Evolutionary conservation across 2,888 invertebrate genomes (phyloP).

Genomic region (Aproaerema taeniolella): DNA sequence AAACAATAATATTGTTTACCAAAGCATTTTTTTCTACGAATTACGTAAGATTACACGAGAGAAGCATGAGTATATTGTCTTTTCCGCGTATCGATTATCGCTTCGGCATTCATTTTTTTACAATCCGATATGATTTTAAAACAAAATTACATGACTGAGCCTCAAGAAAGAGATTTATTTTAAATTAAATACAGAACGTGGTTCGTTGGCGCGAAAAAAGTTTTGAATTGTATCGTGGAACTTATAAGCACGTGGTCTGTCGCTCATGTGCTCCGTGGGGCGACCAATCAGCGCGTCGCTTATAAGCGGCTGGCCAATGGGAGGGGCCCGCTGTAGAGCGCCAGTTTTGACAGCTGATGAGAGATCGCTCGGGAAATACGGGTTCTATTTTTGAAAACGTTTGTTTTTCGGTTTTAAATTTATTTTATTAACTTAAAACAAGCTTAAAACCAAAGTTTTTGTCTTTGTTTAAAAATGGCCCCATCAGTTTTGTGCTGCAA

Average conservation of each 20-base stretch:
- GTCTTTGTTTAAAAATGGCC: too few relatives aligned
- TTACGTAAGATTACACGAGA: slow-evolving; percentile 11
- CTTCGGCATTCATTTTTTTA: too few relatives aligned
- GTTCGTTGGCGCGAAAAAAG: slow-evolving; percentile 52
- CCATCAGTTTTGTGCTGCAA: too few relatives aligned
- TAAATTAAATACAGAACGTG: too few relatives aligned
- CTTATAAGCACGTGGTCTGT: slow-evolving; percentile 72
- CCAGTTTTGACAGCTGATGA: slow-evolving; percentile 64
- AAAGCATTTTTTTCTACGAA: slow-evolving; percentile 10
- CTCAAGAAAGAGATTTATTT: too few relatives aligned
- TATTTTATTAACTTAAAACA: too few relatives aligned
- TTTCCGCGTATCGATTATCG: slow-evolving; percentile 2
- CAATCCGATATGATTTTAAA: too few relatives aligned
- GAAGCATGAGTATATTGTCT: background rate
- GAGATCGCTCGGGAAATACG: slow-evolving; percentile 37
- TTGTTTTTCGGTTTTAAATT: background rate
- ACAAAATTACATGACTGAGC: background rate
- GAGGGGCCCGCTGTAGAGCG: slow-evolving; percentile 56
- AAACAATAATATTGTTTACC: slow-evolving; percentile 11
- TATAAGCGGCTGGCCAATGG: slow-evolving; percentile 55
- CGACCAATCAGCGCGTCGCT: slow-evolving; percentile 64
- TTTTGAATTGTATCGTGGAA: slow-evolving; percentile 47
- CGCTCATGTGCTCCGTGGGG: slow-evolving; percentile 62
- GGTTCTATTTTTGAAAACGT: slow-evolving; percentile 8
- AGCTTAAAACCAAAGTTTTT: too few relatives aligned